Conservation (phyloP, 2,113 vertebrate genomes). For the Anarhynchus alexandrinus region DNA sequence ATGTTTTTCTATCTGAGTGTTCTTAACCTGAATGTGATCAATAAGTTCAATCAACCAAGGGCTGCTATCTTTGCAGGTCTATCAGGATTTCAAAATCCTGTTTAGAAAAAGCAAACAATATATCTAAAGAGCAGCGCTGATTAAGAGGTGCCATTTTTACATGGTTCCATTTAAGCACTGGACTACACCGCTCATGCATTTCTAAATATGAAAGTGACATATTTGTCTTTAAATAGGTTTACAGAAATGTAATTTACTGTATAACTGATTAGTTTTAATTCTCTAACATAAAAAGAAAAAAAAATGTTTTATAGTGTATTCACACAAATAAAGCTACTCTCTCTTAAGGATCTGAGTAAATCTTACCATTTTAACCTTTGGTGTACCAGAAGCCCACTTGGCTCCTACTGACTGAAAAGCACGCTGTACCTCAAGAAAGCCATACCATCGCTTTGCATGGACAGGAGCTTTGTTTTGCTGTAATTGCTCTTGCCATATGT, state of each 20-base stretch:
- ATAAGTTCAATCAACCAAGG: background rate
- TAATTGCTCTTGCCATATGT: conserved; percentile 75
- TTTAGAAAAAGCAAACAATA: background rate
- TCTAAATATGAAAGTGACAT: background rate
- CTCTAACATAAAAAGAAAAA: background rate
- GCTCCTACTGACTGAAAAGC: conserved; percentile 81
- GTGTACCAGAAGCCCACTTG: conserved; percentile 73
- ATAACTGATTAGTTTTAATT: background rate
- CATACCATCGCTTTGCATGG: conserved; percentile 89
- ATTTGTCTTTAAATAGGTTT: background rate
- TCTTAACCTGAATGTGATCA: background rate
- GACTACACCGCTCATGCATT: background rate
- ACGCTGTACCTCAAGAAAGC: conserved; percentile 84
- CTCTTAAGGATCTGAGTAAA: background rate
- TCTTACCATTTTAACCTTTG: conserved; percentile 71
- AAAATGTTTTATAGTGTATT: background rate
- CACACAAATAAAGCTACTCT: background rate
- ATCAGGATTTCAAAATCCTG: background rate
- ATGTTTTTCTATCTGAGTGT: background rate
- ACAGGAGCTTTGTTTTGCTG: conserved; percentile 73
- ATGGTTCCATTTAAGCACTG: background rate
- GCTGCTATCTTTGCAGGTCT: background rate
- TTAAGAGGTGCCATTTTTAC: background rate
- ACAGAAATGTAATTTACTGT: background rate
- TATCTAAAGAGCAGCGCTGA: background rate